phyloP scores from a whole-genome alignment of 2,113 vertebrate genomes.

The Strix uralensis region DNA sequence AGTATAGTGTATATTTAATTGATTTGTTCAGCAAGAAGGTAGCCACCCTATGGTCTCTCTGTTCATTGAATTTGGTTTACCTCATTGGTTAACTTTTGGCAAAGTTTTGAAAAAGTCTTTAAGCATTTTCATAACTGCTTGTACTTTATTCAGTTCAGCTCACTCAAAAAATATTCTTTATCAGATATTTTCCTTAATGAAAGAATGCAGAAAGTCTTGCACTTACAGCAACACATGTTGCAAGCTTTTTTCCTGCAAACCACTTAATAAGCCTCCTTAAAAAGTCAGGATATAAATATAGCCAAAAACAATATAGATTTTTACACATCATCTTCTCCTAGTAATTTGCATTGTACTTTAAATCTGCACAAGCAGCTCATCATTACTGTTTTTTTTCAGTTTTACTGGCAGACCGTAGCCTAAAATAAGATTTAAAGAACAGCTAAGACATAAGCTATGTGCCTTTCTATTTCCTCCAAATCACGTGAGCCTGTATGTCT shows the following conservation, averaged over 20 bases:
- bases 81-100: background rate
- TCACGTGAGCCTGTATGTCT: conserved; percentile 1
- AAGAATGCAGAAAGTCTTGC: background rate
- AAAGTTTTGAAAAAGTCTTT: background rate
- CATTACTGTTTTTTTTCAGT: conserved; percentile 68
- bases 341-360: conserved; percentile 52
- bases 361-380: conserved; percentile 57
- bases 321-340: conserved; percentile 45
- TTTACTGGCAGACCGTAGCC: conserved; percentile 75
- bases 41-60: background rate
- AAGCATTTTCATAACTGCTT: background rate
- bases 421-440: conserved; percentile 77
- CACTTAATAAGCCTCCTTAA: conserved; percentile 65
- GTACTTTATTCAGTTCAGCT: background rate
- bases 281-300: background rate
- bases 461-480: conserved; percentile 55
- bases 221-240: background rate
- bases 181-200: conserved; percentile 6
- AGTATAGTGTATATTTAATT: background rate
- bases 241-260: conserved; percentile 16
- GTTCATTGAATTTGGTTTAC: background rate
- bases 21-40: background rate
- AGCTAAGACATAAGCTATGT: conserved; percentile 71
- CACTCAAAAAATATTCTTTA: background rate
- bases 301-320: conserved; percentile 17